Base-by-base conservation (phyloP, 1,140 invertebrate species). In the Globodera ellingtonae region DNA sequence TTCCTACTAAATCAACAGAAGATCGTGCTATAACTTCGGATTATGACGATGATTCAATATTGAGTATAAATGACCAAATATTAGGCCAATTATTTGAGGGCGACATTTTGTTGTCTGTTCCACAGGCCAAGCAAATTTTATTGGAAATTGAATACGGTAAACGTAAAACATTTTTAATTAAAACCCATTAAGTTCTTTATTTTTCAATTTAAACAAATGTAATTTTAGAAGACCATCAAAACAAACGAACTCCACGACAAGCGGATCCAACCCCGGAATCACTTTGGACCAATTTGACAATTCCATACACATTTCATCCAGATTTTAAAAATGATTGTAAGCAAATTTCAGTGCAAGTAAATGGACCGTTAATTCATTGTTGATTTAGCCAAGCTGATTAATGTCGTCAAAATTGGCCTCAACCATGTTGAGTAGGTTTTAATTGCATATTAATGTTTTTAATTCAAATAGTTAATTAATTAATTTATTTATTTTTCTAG, bases 11-110 rank as follows among this genome's bases (percentile, higher is more conserved):
- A 35, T 35, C 3, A 35, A 35, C 35, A 35, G 35, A 35, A 35
- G 35, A 35, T 35, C 35, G 35, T 35, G 35, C 3, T 2, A 35
- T 2, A 35, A 35, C 35, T 35, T 35, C 3, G 35, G 56, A 62
- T 15, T 6, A 18, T 18, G 56, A 62, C 15, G 6, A 13, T 18
- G 10, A 2, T 15, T 62, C 56, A 62, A 62, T 62, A 62, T 84
- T 86, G 9, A 81, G 66, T 46, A 79, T 87, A 8, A 87, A 87
- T 66, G 75, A 84, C 18, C 66, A 75, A 46, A 24, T 88, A 24
- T 70, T 75, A 73, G 81, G 84, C 50, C 82, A 88, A 13, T 47
- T 88, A 47, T 88, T 88, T 50, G 87, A 88, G 66, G 87, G 85
- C 71, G 87, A 88, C 72, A 88, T 88, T 50, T 67, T 88, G 35